Percentiles rank a stretch among this genome's conserved stretches.
phyloP scores from a whole-genome alignment of 2,888 invertebrate species.

The Synanthedon formicaeformis region DNA sequence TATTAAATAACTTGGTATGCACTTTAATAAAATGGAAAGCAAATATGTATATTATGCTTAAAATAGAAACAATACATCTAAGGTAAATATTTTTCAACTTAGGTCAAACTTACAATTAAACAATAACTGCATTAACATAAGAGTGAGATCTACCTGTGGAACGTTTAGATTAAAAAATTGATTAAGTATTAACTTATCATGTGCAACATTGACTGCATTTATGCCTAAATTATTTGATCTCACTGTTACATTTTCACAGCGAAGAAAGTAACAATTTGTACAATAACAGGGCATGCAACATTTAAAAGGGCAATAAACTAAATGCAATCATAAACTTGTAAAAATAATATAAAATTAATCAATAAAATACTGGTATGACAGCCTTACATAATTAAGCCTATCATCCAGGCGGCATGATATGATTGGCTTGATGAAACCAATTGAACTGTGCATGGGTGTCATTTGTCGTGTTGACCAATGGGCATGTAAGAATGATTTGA shows the following conservation, averaged over 20 bases:
- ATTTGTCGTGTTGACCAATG: too few relatives aligned
- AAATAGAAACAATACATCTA: neutral
- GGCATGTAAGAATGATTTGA: too few relatives aligned
- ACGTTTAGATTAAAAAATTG: slow-evolving; percentile 17
- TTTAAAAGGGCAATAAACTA: slow-evolving; percentile 22
- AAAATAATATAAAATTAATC: slow-evolving; percentile 1
- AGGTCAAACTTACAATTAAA: slow-evolving; percentile 12
- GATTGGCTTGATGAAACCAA: too few relatives aligned
- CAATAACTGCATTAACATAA: slow-evolving; percentile 44
- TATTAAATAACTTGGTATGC: neutral
- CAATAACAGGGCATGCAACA: slow-evolving; percentile 16
- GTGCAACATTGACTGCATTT: too few relatives aligned
- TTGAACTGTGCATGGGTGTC: too few relatives aligned
- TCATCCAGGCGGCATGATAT: too few relatives aligned
- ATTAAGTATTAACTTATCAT: too few relatives aligned
- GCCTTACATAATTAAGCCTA: too few relatives aligned
- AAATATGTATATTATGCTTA: neutral
- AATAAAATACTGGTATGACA: too few relatives aligned
- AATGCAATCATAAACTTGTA: slow-evolving; percentile 19
- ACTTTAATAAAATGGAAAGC: neutral
- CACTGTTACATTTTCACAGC: slow-evolving; percentile 48
- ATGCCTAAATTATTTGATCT: slow-evolving; percentile 33
- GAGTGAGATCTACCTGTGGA: slow-evolving; percentile 45
- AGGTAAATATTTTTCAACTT: slow-evolving; percentile 12
- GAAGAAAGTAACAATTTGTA: slow-evolving; percentile 15